Percentiles rank a stretch among this genome's conserved stretches.
Evolutionary conservation across 2,113 vertebrate genomes (phyloP).

Genomic region (Planiliza haematocheilus): DNA sequence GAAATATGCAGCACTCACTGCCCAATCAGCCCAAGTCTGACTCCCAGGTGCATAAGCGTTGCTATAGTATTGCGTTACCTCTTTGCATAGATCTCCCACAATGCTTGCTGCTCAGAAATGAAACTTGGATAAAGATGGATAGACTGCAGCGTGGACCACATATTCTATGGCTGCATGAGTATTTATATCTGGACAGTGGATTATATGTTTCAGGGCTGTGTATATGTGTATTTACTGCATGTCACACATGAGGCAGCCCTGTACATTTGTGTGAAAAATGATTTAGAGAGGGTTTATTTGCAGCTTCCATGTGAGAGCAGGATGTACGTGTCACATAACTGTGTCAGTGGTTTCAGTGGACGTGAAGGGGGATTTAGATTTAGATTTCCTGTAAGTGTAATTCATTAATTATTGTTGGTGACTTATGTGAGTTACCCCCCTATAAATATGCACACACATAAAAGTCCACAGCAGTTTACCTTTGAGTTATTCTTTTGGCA

Average conservation of each 20-base stretch:
- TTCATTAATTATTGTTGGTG: background rate
- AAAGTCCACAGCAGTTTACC: conserved; percentile 7
- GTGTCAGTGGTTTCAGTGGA: conserved; percentile 16
- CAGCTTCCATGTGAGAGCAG: background rate
- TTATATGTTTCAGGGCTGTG: background rate
- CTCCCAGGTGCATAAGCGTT: conserved; percentile 23
- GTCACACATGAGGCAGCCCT: background rate
- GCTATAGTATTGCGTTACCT: background rate
- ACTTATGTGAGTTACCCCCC: background rate
- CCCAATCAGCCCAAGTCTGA: conserved; percentile 32
- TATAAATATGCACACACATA: background rate
- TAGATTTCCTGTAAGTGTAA: no score
- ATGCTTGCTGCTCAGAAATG: conserved; percentile 9
- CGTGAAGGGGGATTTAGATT: background rate
- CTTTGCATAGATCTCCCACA: conserved; percentile 31
- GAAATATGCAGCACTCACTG: conserved; percentile 33
- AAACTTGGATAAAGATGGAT: conserved; percentile 14
- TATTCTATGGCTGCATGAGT: background rate
- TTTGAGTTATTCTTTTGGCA: conserved; percentile 31
- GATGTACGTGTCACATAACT: background rate
- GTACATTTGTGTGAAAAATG: background rate
- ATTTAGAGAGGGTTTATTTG: conserved; percentile 9
- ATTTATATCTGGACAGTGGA: background rate
- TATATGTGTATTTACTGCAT: conserved; percentile 8
- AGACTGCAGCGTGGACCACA: conserved; percentile 2